These are phyloP conservation scores for Merodon equestris DNA, from an alignment of 2,888 invertebrate species.

Conservation along the genomic window DNA sequence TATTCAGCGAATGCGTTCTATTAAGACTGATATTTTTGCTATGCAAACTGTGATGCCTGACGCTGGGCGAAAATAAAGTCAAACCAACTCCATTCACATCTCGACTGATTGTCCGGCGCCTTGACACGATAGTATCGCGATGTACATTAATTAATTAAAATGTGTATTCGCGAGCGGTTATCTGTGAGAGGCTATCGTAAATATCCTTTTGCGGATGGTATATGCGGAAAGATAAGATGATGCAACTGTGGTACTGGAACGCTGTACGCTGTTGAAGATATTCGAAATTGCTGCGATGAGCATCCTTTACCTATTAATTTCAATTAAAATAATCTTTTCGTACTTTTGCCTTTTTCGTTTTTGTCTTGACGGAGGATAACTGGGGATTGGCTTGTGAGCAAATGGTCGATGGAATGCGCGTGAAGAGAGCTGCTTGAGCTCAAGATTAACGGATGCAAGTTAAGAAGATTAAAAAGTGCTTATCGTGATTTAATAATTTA, in stretches of 20 bases:
- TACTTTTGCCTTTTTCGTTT: too few species aligned
- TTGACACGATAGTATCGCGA: conserved; percentile 31
- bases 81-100: background rate
- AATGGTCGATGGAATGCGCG: background rate
- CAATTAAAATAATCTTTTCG: conserved; percentile 21
- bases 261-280: background rate
- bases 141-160: conserved; percentile 46
- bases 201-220: conserved; percentile 42
- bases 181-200: conserved; percentile 34
- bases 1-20: too few species aligned
- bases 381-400: conserved; percentile 18
- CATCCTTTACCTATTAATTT: conserved; percentile 34
- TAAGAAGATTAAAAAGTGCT: too few species aligned
- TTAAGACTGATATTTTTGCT: too few species aligned
- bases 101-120: conserved; percentile 17
- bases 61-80: too few species aligned
- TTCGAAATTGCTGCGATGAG: background rate
- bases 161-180: conserved; percentile 23
- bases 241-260: too few species aligned
- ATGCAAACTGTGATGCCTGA: too few species aligned
- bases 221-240: conserved; percentile 14
- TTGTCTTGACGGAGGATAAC: conserved; percentile 20
- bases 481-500: too few species aligned
- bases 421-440: too few species aligned
- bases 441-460: too few species aligned